Percentiles rank a stretch among this genome's conserved stretches.
phyloP scores from a whole-genome alignment of 2,797 vertebrate genomes.

The Balearica regulorum region DNA sequence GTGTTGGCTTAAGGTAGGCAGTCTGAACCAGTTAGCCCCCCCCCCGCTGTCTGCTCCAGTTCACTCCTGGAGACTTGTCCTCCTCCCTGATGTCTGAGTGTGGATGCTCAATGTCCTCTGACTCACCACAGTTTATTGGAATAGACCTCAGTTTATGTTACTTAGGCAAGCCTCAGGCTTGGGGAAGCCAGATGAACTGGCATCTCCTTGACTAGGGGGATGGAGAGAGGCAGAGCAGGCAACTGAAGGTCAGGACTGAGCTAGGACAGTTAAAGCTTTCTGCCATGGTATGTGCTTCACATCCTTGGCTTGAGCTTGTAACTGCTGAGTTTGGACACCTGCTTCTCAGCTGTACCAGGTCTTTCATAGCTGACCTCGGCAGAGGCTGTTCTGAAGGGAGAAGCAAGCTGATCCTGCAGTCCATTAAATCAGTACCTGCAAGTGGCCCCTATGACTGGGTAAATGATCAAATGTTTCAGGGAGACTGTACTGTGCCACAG shows the following conservation, averaged over 20 bases:
- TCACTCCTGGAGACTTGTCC: neutral
- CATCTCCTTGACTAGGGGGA: neutral
- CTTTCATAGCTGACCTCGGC: neutral
- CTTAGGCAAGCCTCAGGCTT: neutral
- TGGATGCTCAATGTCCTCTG: neutral
- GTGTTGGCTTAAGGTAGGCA: neutral
- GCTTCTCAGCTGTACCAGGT: neutral
- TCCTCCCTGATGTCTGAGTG: neutral
- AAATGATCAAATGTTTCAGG: neutral
- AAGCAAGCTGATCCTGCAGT: neutral
- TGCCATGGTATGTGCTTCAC: neutral
- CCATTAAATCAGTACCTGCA: neutral
- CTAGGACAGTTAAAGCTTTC: neutral
- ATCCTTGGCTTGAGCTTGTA: neutral
- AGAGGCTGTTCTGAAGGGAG: neutral
- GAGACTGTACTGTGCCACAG: neutral
- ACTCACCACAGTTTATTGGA: neutral
- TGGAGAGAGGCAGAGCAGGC: neutral
- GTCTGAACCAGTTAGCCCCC: neutral
- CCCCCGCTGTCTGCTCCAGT: neutral
- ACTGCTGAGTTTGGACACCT: neutral
- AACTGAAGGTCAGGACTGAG: neutral
- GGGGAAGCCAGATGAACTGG: neutral
- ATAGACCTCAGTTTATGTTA: neutral
- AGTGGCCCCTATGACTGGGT: neutral